Base-by-base conservation (phyloP, 2,797 vertebrate species). In the Carapus acus region DNA sequence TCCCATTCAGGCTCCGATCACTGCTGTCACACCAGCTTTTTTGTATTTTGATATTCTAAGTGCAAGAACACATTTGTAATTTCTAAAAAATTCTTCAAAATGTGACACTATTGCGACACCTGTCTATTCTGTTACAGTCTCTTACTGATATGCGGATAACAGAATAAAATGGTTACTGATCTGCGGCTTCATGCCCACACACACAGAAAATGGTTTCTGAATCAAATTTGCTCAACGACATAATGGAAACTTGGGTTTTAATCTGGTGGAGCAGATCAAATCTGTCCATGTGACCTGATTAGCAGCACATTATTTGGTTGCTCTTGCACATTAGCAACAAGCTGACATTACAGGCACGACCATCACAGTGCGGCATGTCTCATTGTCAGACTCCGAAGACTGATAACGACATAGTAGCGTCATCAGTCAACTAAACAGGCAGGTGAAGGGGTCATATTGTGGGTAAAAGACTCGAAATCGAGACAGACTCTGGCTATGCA, bases 221-320 rank as follows among this genome's bases (percentile, higher is more conserved):
- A 27, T 66, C 65, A 51, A 47, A 62, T 71, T 52, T 41, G 20
- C 7, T 21, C 38, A 1, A 20, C 16, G 19, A 38, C 39, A 8
- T 36, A 67, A 27, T 65, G 38, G 16, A 53, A 71, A 67, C 46
- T 38, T 17, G 52, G 60, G 13, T 6, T 40, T 5, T 50, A 13
- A 54, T 57, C 48, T 54, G 23, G 56, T 38, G 29, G 49, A 52
- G 14, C 3, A 29, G 62, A 64, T 72, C 8, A 49, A 57, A 58
- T 67, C 27, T 58, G 17, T 20, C 39, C n/a, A 21, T 36, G 36
- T 43, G 39, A 55, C 31, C 31, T 34, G 19, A 63, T 56, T 23
- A 62, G 44, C 13, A 9, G 29, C 36, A 42, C 14, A 57, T 64
- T 58, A 60, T 40, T 56, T 19, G 22, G 23, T 58, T 50, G 20